These are phyloP conservation scores for Epirrhoe alternata DNA, from an alignment of 2,888 invertebrate species.

Conservation along the genomic window DNA sequence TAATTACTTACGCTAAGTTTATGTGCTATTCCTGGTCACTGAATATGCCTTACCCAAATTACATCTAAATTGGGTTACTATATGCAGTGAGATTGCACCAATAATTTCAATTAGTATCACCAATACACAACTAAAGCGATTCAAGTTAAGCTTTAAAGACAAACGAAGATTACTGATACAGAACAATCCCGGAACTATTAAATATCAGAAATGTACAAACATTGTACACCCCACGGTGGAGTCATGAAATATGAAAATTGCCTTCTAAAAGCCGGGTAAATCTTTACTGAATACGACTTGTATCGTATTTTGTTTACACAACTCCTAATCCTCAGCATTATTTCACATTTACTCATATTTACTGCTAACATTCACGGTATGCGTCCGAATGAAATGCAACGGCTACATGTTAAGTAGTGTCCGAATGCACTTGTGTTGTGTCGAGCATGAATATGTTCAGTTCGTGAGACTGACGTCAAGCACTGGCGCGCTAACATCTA, in stretches of 20 bases:
- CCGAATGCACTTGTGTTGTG: slow-evolving; percentile 41
- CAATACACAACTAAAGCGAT: neutral
- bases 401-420: slow-evolving; percentile 37
- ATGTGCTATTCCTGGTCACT: no score
- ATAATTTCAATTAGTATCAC: neutral
- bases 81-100: neutral
- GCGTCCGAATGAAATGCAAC: slow-evolving; percentile 39
- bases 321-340: slow-evolving; percentile 41
- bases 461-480: slow-evolving; percentile 47
- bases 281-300: slow-evolving; percentile 32
- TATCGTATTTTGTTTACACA: slow-evolving; percentile 37
- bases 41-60: no score
- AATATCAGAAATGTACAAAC: slow-evolving; percentile 31
- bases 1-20: no score
- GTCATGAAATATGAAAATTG: slow-evolving; percentile 37
- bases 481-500: slow-evolving; percentile 51
- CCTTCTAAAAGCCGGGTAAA: slow-evolving; percentile 35
- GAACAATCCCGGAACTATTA: slow-evolving; percentile 32
- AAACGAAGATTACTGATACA: slow-evolving; percentile 32
- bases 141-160: slow-evolving; percentile 27
- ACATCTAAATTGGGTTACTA: neutral
- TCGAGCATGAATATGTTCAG: slow-evolving; percentile 36
- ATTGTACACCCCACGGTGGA: slow-evolving; percentile 33
- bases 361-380: slow-evolving; percentile 27
- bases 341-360: slow-evolving; percentile 42